phyloP scores from a whole-genome alignment of 2,113 vertebrate genomes.

The Serinus canaria region DNA sequence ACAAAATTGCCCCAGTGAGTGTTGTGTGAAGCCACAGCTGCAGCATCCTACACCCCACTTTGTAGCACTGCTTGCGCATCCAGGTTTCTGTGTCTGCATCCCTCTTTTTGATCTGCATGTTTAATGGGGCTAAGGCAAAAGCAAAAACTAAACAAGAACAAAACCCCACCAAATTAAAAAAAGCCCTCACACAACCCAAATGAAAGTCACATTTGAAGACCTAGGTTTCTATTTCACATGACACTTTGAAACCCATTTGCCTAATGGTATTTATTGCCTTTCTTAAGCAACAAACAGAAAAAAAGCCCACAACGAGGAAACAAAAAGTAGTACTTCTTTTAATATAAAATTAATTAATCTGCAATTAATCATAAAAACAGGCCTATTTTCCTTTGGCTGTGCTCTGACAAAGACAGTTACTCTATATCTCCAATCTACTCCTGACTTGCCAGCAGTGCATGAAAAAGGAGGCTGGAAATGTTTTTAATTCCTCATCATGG shows the following conservation, averaged over 20 bases:
- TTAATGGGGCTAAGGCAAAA: neutral
- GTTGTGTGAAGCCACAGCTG: neutral
- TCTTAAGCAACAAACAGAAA: neutral
- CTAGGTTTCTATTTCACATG: conserved; percentile 6
- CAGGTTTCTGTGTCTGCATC: neutral
- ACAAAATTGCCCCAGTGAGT: neutral
- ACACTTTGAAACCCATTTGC: conserved; percentile 20
- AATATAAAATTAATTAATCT: conserved; percentile 37
- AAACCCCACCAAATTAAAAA: neutral
- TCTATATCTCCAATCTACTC: neutral
- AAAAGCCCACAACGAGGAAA: neutral
- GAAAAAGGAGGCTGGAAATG: neutral
- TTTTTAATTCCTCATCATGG: neutral
- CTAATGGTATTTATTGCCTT: neutral
- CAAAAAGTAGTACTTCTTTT: neutral
- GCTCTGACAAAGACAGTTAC: neutral
- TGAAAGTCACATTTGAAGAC: conserved; percentile 25
- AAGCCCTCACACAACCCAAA: neutral
- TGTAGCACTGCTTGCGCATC: neutral
- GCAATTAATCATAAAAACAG: conserved; percentile 6
- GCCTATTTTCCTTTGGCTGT: neutral
- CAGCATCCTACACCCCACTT: neutral
- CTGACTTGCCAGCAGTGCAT: accelerated
- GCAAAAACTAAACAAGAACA: neutral
- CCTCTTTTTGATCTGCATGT: neutral